These are phyloP conservation scores for Coptodon bakossiorum DNA, from an alignment of 2,113 vertebrate species.

Conservation along the genomic window DNA sequence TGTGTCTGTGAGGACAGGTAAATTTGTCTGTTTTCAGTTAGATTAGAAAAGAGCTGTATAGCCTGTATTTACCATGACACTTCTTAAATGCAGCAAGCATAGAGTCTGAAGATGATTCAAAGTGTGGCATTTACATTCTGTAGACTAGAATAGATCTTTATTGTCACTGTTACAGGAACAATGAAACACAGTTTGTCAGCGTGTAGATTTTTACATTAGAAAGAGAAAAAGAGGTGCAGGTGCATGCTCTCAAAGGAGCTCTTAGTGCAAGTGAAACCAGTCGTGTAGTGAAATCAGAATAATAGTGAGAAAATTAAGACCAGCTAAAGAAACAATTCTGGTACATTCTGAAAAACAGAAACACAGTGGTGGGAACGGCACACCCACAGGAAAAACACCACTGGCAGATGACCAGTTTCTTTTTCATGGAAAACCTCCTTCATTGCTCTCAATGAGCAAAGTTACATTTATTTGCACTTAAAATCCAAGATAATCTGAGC, in stretches of 20 bases:
- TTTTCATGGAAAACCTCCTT: background rate
- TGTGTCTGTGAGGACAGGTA: background rate
- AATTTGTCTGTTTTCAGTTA: background rate
- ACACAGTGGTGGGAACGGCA: background rate
- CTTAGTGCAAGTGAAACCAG: background rate
- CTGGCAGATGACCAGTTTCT: rapidly evolving
- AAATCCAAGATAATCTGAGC: rapidly evolving
- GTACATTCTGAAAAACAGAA: background rate
- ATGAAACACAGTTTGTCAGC: background rate
- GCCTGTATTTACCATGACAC: background rate
- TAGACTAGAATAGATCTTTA: background rate
- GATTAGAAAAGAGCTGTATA: background rate
- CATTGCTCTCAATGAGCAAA: background rate
- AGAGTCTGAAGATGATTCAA: background rate
- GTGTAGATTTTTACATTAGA: background rate
- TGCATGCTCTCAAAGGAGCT: background rate
- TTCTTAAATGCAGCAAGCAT: background rate
- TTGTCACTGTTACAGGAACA: background rate
- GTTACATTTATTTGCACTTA: background rate
- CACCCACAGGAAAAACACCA: background rate
- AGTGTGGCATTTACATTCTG: background rate
- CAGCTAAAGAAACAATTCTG: background rate
- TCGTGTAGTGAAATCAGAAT: background rate
- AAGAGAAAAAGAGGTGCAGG: background rate
- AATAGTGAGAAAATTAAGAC: background rate